These are phyloP conservation scores for Drosophila rufa DNA, from an alignment of 1,140 invertebrate genomes.

Conservation along the genomic window DNA sequence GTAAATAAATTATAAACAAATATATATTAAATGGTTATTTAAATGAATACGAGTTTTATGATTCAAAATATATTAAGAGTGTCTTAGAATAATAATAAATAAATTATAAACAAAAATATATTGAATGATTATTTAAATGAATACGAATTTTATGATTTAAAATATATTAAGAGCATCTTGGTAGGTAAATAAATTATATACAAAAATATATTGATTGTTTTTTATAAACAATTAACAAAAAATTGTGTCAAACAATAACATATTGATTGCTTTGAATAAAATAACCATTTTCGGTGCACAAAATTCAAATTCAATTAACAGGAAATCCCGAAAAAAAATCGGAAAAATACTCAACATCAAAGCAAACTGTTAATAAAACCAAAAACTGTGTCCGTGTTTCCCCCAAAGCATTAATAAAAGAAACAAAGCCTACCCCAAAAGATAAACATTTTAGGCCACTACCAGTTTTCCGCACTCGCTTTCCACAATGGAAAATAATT, in stretches of 20 bases:
- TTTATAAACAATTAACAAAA: no score
- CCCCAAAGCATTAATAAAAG: not conserved
- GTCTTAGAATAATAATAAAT: no score
- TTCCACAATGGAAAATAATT: constrained; percentile 24
- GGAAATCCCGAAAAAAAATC: not conserved
- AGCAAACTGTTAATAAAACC: not conserved
- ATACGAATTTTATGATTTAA: no score
- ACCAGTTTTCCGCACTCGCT: constrained; percentile 3
- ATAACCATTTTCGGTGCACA: not conserved
- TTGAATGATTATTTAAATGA: no score
- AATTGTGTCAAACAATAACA: not conserved
- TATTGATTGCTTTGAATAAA: no score
- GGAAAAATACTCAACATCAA: not conserved
- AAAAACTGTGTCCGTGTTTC: not conserved
- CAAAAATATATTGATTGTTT: no score
- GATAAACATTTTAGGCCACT: constrained; percentile 17
- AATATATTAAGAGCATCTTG: no score
- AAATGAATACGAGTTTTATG: no score
- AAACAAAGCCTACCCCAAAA: not conserved
- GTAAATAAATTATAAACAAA: no score
- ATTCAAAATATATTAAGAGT: no score
- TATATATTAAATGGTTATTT: no score
- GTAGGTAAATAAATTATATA: not conserved
- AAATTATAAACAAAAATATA: no score
- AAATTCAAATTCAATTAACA: constrained; percentile 6